Base-by-base conservation (phyloP, 1,140 invertebrate genomes). In the Ceratosolen fusciceps region DNA sequence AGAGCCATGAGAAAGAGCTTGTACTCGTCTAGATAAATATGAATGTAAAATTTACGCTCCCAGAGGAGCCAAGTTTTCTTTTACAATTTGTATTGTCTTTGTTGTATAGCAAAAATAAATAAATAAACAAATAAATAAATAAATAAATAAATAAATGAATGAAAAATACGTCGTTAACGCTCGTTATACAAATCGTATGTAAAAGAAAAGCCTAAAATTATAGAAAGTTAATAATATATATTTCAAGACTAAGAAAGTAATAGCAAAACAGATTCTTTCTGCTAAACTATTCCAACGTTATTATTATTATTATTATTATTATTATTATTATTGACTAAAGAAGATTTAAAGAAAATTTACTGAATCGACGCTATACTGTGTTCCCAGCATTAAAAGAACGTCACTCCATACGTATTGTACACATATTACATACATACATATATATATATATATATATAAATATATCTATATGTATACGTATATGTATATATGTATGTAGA, bases 391-490 rank as follows among this genome's bases (percentile, higher is more conserved):
- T 65, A 52, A 49, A 79, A 56, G 67, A 72, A 74, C 29, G 54
- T 80, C 71, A 80, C 79, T 80, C 67, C 78, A 80, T n/a, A 68
- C 80, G 60, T 82, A 76, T 79, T 81, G 77, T 78, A 77, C 73
- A 77, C 77, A 77, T 80, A 81, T 81, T 74, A 81, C 81, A 65
- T 54, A 79, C 21, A n/a, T n/a, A n/a, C n/a, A n/a, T n/a, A n/a
- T n/a, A n/a, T n/a, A n/a, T n/a, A n/a, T n/a, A n/a, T n/a, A n/a
- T n/a, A n/a, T n/a, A n/a, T n/a, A n/a, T n/a, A n/a, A n/a, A n/a
- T n/a, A n/a, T n/a, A n/a, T n/a, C n/a, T n/a, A n/a, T n/a, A n/a
- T n/a, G n/a, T n/a, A n/a, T n/a, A n/a, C n/a, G n/a, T n/a, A n/a
- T n/a, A n/a, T n/a, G n/a, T n/a, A n/a, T n/a, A n/a, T n/a, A n/a